These are phyloP conservation scores for Clarias platycephalus DNA, from an alignment of 2,797 vertebrate genomes.

Conservation along the genomic window DNA sequence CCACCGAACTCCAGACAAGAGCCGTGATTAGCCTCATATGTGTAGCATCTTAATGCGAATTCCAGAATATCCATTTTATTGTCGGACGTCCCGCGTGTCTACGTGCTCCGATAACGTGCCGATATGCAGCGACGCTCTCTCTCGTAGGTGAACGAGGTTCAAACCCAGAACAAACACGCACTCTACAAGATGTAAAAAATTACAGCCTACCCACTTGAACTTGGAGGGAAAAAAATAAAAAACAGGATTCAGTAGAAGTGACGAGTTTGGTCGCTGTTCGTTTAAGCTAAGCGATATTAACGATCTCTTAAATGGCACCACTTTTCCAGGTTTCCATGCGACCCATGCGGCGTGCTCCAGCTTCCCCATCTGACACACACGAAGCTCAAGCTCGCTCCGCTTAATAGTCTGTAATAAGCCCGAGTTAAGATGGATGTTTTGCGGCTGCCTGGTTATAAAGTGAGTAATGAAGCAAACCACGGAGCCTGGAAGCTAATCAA, in stretches of 20 bases:
- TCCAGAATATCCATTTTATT: conserved; percentile 15
- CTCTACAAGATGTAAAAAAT: too few relatives aligned
- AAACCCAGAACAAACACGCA: background rate
- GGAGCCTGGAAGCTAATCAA: conserved; percentile 1
- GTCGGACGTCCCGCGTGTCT: background rate
- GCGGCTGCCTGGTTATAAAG: background rate
- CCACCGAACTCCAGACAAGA: background rate
- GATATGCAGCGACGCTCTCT: background rate
- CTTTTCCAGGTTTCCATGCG: background rate
- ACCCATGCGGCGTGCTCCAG: background rate
- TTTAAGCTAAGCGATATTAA: background rate
- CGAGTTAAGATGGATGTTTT: background rate
- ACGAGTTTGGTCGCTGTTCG: background rate
- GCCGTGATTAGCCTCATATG: conserved; percentile 31
- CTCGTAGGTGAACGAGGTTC: background rate
- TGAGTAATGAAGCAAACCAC: background rate
- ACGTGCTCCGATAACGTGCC: background rate
- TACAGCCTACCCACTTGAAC: too few relatives aligned
- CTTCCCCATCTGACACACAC: background rate
- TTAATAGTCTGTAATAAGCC: conserved; percentile 1
- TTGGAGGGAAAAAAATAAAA: too few relatives aligned
- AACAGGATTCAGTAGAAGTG: background rate
- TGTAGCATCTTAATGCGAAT: conserved; percentile 28
- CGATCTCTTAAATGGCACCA: background rate
- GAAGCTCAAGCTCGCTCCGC: background rate